Evolutionary conservation across 2,113 vertebrate genomes (phyloP), one percentile per base, ranked within the genome.

Genomic region (Urocolius indicus): DNA sequence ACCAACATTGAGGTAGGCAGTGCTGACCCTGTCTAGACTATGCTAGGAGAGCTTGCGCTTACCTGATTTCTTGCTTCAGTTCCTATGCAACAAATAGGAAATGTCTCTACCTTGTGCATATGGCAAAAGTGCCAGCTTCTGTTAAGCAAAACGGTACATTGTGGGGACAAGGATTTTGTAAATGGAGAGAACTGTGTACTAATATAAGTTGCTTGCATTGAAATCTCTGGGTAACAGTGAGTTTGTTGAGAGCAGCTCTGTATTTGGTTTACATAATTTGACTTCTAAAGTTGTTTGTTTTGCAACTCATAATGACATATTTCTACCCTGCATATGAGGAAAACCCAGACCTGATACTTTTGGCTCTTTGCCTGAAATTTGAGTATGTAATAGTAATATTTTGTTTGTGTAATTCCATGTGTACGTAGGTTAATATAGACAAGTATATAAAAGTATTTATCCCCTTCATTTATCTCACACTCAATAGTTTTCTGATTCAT

Each of bases 21-120:
- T 43, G 13, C 71, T 79, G 66, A 87, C 66, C 46, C 36, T 1
- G 16, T 89, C 84, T 87, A 68, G 95, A 93, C 91, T 43, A 8
- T 74, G 57, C 79, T 76, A 74, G 65, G 63, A 79, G 87, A 95
- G 86, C 81, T 95, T 96, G 82, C 87, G 96, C 17, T 54, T 52
- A 9, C 45, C 86, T 78, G 83, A 95, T 49, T 97, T 95, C 71
- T 96, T 95, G 87, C 92, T 97, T 94, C 96, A 95, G 72, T 91
- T 97, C 89, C 93, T 91, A 24, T 59, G 89, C 45, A 94, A 92
- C 95, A 96, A 97, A 95, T 79, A 96, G 97, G 96, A 97, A 96
- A 94, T 30, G 61, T 95, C 93, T 93, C 89, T 81, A 49, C 62
- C 87, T 94, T 93, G 94, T 93, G 96, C 91, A 96, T 97, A 93